phyloP scores from a whole-genome alignment of 1,140 invertebrate species.

The Magallana gigas region DNA sequence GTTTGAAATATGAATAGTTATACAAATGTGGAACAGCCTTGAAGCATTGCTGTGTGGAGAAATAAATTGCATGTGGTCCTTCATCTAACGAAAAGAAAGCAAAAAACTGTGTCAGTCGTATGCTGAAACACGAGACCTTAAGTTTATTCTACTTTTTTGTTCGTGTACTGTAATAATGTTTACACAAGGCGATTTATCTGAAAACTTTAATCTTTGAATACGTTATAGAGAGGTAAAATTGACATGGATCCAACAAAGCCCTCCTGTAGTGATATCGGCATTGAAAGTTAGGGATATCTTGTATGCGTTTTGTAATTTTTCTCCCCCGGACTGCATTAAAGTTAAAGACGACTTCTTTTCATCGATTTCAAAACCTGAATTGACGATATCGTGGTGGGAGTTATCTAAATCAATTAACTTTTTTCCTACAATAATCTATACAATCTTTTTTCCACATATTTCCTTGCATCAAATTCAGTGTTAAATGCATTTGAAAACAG shows the following conservation, averaged over 20 bases:
- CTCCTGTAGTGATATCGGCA: background rate
- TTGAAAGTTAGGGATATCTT: conserved; percentile 13
- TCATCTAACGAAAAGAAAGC: background rate
- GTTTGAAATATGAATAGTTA: background rate
- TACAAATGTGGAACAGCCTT: background rate
- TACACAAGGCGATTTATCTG: background rate
- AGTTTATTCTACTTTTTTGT: background rate
- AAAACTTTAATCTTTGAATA: background rate
- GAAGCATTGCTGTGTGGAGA: background rate
- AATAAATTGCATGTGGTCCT: background rate
- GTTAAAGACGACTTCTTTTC: background rate
- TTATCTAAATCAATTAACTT: too few relatives aligned
- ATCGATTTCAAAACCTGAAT: background rate
- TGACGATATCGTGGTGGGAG: background rate
- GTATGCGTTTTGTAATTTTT: background rate
- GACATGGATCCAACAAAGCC: background rate
- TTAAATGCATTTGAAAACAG: too few relatives aligned
- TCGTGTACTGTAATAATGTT: background rate
- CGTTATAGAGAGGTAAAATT: background rate
- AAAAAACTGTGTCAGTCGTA: background rate
- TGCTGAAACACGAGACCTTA: background rate
- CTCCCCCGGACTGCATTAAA: background rate
- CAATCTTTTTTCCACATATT: too few relatives aligned
- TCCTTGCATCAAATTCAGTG: too few relatives aligned
- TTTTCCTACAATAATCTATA: too few relatives aligned